These are phyloP conservation scores for Cosmia pyralina DNA, from an alignment of 2,888 invertebrate species.

Conservation along the genomic window DNA sequence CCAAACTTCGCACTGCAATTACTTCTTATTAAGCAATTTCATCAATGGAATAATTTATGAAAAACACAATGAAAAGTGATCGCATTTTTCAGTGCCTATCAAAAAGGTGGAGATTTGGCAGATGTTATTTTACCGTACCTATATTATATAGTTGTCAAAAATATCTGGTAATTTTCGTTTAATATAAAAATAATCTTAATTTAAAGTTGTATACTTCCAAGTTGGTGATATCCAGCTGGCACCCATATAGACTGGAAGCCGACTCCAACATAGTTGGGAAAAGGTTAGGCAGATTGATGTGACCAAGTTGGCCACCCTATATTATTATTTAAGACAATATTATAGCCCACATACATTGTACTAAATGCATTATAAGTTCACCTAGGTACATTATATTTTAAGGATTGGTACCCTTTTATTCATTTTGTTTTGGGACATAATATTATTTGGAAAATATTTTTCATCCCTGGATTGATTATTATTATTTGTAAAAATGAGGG, in stretches of 20 bases:
- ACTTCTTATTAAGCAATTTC: no score
- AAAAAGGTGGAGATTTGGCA: not conserved
- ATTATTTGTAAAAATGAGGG: not conserved
- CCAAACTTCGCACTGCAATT: no score
- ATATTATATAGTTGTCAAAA: not conserved
- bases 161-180: not conserved
- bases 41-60: no score
- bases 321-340: not conserved
- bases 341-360: not conserved
- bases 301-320: not conserved
- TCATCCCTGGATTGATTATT: not conserved
- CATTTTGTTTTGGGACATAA: not conserved
- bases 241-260: no score
- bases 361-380: not conserved
- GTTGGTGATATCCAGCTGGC: not conserved
- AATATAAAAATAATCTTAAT: not conserved
- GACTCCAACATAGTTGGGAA: no score
- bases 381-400: not conserved
- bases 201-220: not conserved
- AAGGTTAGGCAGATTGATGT: no score
- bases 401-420: not conserved
- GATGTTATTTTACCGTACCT: not conserved
- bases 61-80: not conserved
- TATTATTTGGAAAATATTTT: no score
- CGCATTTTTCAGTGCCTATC: not conserved